Conservation (phyloP, 2,797 vertebrate species). For the Melanogrammus aeglefinus region DNA sequence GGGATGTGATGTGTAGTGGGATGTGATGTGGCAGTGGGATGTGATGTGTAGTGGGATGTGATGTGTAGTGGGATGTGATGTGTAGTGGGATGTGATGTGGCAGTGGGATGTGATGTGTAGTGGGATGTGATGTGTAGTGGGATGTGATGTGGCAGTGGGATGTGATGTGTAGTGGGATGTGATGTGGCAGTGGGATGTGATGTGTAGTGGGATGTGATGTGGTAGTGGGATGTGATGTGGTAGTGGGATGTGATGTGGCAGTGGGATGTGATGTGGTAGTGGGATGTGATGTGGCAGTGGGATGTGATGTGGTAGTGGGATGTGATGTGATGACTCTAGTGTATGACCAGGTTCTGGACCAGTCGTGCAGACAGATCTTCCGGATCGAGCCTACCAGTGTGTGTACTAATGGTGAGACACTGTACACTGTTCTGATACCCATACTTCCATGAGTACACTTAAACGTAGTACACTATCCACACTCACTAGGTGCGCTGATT, state of each 20-base stretch:
- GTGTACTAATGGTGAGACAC: constrained; percentile 87
- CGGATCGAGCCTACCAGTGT: constrained; percentile 85
- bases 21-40: neutral
- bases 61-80: too few relatives aligned
- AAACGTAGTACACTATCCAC: too few relatives aligned
- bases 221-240: too few relatives aligned
- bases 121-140: neutral
- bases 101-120: too few relatives aligned
- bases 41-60: neutral
- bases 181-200: neutral
- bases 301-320: neutral
- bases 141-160: neutral
- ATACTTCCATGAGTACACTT: too few relatives aligned
- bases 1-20: too few relatives aligned
- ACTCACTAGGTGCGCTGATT: too few relatives aligned
- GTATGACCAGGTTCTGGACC: constrained; percentile 78
- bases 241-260: too few relatives aligned
- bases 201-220: neutral
- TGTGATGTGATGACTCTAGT: neutral
- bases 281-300: neutral
- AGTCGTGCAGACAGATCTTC: constrained; percentile 85
- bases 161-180: neutral
- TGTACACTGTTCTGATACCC: neutral
- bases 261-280: too few relatives aligned
- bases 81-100: too few relatives aligned